Conservation (phyloP, 2,888 invertebrate genomes). For the Caenorhabditis imperialis region DNA sequence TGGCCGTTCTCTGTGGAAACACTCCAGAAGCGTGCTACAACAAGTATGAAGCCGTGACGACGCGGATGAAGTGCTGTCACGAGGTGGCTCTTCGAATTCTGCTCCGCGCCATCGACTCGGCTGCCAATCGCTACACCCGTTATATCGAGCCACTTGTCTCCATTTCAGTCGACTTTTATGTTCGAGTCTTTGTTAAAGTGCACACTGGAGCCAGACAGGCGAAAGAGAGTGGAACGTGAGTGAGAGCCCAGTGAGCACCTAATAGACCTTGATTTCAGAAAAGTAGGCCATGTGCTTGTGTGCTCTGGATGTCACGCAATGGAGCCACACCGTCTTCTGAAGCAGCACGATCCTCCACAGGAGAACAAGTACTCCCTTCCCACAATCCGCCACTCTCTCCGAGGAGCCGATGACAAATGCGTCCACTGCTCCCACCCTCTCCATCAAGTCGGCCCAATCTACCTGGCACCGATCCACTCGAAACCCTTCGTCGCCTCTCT, state of each 20-base stretch:
- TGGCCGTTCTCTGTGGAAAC: constrained; percentile 93
- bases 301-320: constrained; percentile 91
- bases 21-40: constrained; percentile 91
- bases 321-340: constrained; percentile 86
- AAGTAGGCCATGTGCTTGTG: constrained; percentile 89
- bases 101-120: constrained; percentile 89
- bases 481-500: constrained; percentile 85
- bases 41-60: constrained; percentile 92
- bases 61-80: constrained; percentile 90
- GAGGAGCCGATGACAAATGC: constrained; percentile 62
- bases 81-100: constrained; percentile 96
- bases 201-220: constrained; percentile 87
- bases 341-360: constrained; percentile 22
- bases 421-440: constrained; percentile 70
- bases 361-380: constrained; percentile 42
- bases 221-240: constrained; percentile 87
- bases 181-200: constrained; percentile 91
- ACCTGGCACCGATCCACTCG: constrained; percentile 90
- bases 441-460: constrained; percentile 93
- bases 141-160: constrained; percentile 92
- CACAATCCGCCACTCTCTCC: constrained; percentile 26
- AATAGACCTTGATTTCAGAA: too few relatives aligned
- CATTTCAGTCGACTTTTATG: constrained; percentile 95
- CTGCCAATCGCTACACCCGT: constrained; percentile 92
- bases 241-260: too few relatives aligned